Evolutionary conservation across 1,140 invertebrate genomes (phyloP).

Genomic region (Ips typographus): DNA sequence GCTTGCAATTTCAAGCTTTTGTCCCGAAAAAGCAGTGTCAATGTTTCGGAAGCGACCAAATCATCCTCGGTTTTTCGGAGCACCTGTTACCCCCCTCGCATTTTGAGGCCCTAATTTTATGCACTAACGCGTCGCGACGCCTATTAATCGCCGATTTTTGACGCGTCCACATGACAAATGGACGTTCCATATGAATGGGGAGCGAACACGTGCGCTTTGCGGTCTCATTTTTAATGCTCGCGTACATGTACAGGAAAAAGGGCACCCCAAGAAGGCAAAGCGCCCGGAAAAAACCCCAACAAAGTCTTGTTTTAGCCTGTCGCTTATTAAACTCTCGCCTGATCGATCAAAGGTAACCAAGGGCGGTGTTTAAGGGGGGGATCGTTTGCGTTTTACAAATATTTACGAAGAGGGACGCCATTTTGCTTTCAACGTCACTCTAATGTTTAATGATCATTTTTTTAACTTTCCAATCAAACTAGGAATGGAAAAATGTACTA

Average conservation of each 20-base stretch:
- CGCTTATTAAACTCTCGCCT: background rate
- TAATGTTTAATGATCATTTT: no score
- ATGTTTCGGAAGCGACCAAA: background rate
- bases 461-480: no score
- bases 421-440: no score
- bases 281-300: no score
- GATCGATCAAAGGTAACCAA: conserved; percentile 4
- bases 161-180: conserved; percentile 30
- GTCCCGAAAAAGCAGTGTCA: no score
- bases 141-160: conserved; percentile 32
- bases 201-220: conserved; percentile 11
- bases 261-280: no score
- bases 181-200: background rate
- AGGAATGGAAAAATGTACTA: no score
- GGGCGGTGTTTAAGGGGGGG: background rate
- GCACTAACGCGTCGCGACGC: conserved; percentile 25
- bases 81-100: conserved; percentile 16
- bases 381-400: background rate
- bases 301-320: no score
- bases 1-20: background rate
- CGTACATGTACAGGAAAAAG: no score
- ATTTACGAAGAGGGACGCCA: background rate
- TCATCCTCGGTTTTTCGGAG: background rate
- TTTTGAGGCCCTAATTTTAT: conserved; percentile 22
- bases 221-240: background rate